Evolutionary conservation across 1,140 invertebrate genomes (phyloP).

Genomic region (Philopotamus ludificatus): DNA sequence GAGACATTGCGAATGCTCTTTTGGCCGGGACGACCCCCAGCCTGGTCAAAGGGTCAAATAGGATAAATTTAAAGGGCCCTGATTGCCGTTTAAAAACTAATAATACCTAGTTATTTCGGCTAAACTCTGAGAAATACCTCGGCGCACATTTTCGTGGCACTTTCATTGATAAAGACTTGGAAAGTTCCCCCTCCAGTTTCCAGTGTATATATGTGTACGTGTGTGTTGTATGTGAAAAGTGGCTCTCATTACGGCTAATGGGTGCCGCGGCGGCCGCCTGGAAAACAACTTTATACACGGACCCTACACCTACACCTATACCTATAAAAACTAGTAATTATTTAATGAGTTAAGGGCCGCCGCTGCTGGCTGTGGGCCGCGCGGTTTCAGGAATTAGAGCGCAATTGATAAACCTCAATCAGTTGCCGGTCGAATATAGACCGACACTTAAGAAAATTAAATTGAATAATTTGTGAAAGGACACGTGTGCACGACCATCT

Average conservation of each 20-base stretch:
- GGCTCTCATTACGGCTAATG: conserved; percentile 12
- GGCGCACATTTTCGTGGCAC: conserved; percentile 5
- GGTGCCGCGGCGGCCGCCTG: not conserved
- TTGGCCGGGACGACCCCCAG: too few relatives aligned
- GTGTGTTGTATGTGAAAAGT: conserved; percentile 13
- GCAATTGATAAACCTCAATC: not conserved
- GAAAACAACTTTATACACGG: conserved; percentile 7
- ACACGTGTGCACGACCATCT: too few relatives aligned
- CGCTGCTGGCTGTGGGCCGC: not conserved
- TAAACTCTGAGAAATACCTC: conserved; percentile 5
- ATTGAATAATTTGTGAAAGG: too few relatives aligned
- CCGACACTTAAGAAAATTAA: too few relatives aligned
- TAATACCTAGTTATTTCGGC: conserved; percentile 3
- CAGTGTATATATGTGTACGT: too few relatives aligned
- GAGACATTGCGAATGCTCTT: too few relatives aligned
- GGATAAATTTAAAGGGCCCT: not conserved
- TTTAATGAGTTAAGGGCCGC: not conserved
- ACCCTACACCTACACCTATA: not conserved
- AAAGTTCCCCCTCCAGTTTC: conserved; percentile 4
- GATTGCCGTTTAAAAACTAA: conserved; percentile 7
- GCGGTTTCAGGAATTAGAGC: not conserved
- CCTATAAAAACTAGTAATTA: conserved; percentile 1
- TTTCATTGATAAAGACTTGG: conserved; percentile 12
- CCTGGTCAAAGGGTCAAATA: too few relatives aligned
- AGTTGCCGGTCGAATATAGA: too few relatives aligned